These are phyloP conservation scores for Megalopta genalis DNA, from an alignment of 1,140 invertebrate genomes.

Conservation along the genomic window DNA sequence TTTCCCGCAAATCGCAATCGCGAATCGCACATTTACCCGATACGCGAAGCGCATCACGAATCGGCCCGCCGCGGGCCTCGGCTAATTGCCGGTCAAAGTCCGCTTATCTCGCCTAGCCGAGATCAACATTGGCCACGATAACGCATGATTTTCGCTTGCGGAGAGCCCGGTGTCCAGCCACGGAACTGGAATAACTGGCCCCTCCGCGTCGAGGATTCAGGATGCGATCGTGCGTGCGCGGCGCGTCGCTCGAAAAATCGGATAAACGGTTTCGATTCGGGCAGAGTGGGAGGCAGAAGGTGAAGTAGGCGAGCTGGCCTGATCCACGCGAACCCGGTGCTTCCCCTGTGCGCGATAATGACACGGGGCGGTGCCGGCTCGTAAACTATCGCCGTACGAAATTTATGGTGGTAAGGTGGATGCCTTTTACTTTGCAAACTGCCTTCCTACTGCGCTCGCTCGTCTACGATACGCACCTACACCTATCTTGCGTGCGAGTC, in stretches of 20 bases:
- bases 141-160: background rate
- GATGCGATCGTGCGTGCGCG: slow-evolving; percentile 3
- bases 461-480: slow-evolving; percentile 53
- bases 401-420: slow-evolving; percentile 73
- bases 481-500: slow-evolving; percentile 14
- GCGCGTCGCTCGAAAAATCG: slow-evolving; percentile 4
- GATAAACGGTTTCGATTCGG: slow-evolving; percentile 45
- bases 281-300: background rate
- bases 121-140: slow-evolving; percentile 10
- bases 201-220: slow-evolving; percentile 12
- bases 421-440: slow-evolving; percentile 49
- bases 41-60: background rate
- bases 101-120: slow-evolving; percentile 12
- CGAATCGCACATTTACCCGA: no score
- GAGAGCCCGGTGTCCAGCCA: background rate
- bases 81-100: slow-evolving; percentile 48
- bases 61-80: background rate
- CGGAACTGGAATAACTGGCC: slow-evolving; percentile 44
- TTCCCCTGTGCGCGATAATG: slow-evolving; percentile 70
- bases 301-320: background rate
- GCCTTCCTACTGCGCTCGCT: slow-evolving; percentile 31
- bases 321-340: slow-evolving; percentile 15
- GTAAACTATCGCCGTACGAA: slow-evolving; percentile 72
- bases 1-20: no score
- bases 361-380: slow-evolving; percentile 71